A percentile compares a stretch with the other conserved stretches of the same genome.
phyloP scores from a whole-genome alignment of 2,113 vertebrate species.

The Lamprologus ornatipinnis region DNA sequence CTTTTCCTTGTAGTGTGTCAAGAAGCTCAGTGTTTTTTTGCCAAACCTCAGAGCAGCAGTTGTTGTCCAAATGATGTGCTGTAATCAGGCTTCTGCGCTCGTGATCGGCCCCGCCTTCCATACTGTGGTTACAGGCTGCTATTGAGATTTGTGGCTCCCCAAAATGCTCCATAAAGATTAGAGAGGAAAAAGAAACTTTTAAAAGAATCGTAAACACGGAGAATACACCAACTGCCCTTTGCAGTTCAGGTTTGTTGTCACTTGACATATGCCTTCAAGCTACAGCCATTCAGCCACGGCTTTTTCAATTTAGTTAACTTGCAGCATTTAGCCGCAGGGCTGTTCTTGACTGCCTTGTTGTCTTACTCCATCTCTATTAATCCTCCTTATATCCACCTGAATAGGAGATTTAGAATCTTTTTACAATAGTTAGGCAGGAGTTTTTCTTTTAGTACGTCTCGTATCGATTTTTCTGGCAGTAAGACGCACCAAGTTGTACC shows the following conservation, averaged over 20 bases:
- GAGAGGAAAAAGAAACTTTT: background rate
- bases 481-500: conserved; percentile 14
- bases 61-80: background rate
- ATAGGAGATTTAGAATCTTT: conserved; percentile 26
- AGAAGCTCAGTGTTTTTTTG: background rate
- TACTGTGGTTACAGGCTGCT: background rate
- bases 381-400: conserved; percentile 12
- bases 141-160: background rate
- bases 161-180: background rate
- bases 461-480: conserved; percentile 28
- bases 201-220: background rate
- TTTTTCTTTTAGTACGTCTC: conserved; percentile 17
- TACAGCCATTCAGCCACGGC: background rate
- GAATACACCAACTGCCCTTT: background rate
- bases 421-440: conserved; percentile 7
- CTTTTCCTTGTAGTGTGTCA: background rate
- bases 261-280: background rate
- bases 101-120: background rate
- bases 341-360: background rate
- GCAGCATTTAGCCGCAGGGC: background rate
- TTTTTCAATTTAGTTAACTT: background rate
- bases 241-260: background rate
- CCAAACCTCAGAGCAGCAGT: conserved; percentile 3
- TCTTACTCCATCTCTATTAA: conserved; percentile 6
- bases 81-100: background rate